phyloP scores from a whole-genome alignment of 2,797 vertebrate genomes.

The Nyctibius grandis region DNA sequence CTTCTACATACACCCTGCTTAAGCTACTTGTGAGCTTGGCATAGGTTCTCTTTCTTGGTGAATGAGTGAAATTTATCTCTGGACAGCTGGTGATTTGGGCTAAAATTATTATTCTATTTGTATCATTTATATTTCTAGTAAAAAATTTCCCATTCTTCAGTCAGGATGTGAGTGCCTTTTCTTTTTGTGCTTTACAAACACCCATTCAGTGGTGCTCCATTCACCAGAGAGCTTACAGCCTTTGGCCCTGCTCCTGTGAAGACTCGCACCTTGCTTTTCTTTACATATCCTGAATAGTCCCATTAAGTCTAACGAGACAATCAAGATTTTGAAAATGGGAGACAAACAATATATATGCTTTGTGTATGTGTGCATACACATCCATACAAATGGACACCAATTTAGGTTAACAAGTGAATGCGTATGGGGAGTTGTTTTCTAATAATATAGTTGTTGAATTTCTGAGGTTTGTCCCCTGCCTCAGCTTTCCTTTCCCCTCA shows the following conservation, averaged over 20 bases:
- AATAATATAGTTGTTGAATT: neutral
- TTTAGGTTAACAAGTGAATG: neutral
- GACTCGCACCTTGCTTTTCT: neutral
- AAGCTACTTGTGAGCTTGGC: neutral
- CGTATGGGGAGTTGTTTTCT: neutral
- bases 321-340: neutral
- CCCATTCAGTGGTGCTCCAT: neutral
- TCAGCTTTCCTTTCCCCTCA: neutral
- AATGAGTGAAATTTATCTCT: neutral
- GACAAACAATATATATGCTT: neutral
- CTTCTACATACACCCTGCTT: neutral
- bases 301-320: neutral
- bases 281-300: neutral
- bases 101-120: neutral
- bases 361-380: neutral
- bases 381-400: rapidly evolving
- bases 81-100: neutral
- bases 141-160: neutral
- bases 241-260: neutral
- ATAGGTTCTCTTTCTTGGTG: neutral
- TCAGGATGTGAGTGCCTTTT: neutral
- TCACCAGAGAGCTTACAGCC: neutral
- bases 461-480: neutral
- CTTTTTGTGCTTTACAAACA: neutral
- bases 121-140: neutral